phyloP scores from a whole-genome alignment of 2,113 vertebrate species.

The Lepus europaeus region DNA sequence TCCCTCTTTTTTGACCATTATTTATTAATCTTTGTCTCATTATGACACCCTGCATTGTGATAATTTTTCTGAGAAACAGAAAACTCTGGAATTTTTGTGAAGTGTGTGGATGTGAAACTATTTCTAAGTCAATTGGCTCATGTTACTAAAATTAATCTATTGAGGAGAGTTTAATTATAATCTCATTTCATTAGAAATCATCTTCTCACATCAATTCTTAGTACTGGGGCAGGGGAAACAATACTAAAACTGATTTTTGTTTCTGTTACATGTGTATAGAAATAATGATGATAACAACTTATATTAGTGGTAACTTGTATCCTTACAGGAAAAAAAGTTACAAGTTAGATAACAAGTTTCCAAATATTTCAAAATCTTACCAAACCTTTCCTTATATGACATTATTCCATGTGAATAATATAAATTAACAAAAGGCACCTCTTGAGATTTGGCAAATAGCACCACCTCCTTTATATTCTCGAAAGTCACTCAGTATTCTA shows the following conservation, averaged over 20 bases:
- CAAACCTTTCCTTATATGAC: not conserved
- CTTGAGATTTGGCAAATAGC: not conserved
- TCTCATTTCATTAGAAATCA: not conserved
- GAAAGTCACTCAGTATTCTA: not conserved
- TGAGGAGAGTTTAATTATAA: not conserved
- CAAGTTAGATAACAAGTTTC: not conserved
- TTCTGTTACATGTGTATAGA: not conserved
- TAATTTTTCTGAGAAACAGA: not conserved
- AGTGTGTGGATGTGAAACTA: not conserved
- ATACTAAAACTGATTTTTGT: not conserved
- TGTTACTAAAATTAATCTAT: slow-evolving; percentile 14
- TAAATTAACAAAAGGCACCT: not conserved
- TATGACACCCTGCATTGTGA: not conserved
- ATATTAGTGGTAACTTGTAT: not conserved
- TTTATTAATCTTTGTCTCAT: not conserved
- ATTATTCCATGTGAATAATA: not conserved
- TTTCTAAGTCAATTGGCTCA: not conserved
- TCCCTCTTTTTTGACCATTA: not conserved
- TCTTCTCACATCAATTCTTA: not conserved
- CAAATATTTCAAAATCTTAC: not conserved
- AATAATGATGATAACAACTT: not conserved
- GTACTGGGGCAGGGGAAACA: not conserved
- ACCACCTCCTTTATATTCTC: not conserved
- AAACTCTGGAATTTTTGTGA: not conserved
- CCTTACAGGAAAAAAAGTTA: not conserved